A percentile compares a stretch with the other conserved stretches of the same genome.
phyloP scores from a whole-genome alignment of 2,888 invertebrate genomes.

The Drosophila anomelani region DNA sequence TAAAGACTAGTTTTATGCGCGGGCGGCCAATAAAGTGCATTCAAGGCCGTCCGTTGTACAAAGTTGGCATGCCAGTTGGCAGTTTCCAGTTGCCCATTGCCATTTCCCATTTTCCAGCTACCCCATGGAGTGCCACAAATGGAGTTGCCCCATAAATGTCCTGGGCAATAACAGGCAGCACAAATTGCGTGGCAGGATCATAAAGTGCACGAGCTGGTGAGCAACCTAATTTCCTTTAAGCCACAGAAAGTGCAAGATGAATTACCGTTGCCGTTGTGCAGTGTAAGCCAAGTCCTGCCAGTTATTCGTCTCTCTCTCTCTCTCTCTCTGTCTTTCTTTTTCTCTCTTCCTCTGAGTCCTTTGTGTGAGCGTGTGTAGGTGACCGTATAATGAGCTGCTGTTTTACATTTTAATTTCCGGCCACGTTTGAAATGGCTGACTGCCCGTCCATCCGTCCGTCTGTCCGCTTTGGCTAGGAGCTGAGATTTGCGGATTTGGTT shows the following conservation, averaged over 20 bases:
- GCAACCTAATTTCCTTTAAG: constrained; percentile 40
- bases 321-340: neutral
- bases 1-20: constrained; percentile 32
- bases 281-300: constrained; percentile 21
- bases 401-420: constrained; percentile 81
- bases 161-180: constrained; percentile 32
- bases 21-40: constrained; percentile 33
- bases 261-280: constrained; percentile 21
- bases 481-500: constrained; percentile 50
- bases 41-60: constrained; percentile 20
- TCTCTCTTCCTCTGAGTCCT: neutral
- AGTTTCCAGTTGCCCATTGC: constrained; percentile 3
- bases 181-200: constrained; percentile 46
- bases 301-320: neutral
- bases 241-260: constrained; percentile 46
- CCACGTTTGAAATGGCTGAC: constrained; percentile 24
- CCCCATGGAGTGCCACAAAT: constrained; percentile 14
- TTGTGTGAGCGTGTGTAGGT: constrained; percentile 50
- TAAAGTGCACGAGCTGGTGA: constrained; percentile 41
- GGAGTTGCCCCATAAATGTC: constrained; percentile 38
- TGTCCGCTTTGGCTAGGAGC: constrained; percentile 34
- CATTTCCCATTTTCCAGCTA: neutral
- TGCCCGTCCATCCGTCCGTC: constrained; percentile 3
- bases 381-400: constrained; percentile 74
- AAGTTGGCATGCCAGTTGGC: constrained; percentile 44